phyloP scores from a whole-genome alignment of 2,113 vertebrate species.

The Halcyon senegalensis region DNA sequence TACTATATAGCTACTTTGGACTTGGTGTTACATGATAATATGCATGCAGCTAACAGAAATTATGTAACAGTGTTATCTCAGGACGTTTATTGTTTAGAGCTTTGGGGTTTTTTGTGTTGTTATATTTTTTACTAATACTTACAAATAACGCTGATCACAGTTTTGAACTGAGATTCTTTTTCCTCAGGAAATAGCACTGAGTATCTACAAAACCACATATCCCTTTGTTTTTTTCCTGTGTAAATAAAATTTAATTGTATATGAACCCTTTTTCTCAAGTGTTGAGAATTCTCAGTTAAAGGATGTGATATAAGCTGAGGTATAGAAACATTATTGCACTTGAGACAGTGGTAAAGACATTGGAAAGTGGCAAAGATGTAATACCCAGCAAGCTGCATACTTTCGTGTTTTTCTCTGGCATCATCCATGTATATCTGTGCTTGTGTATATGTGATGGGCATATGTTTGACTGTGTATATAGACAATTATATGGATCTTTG shows the following conservation, averaged over 20 bases:
- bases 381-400: not conserved
- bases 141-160: not conserved
- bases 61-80: not conserved
- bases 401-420: not conserved
- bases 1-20: not conserved
- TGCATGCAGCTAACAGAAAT: not conserved
- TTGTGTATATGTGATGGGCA: not conserved
- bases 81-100: not conserved
- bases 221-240: rapidly evolving
- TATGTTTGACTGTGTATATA: not conserved
- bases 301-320: not conserved
- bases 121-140: not conserved
- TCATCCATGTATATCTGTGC: not conserved
- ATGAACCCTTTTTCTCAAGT: not conserved
- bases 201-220: not conserved
- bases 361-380: not conserved
- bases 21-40: rapidly evolving
- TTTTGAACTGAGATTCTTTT: not conserved
- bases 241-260: not conserved
- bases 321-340: not conserved
- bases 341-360: not conserved
- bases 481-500: not conserved
- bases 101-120: not conserved
- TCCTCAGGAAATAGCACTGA: not conserved
- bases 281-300: not conserved